phyloP scores from a whole-genome alignment of 2,113 vertebrate genomes.

The Alosa alosa region DNA sequence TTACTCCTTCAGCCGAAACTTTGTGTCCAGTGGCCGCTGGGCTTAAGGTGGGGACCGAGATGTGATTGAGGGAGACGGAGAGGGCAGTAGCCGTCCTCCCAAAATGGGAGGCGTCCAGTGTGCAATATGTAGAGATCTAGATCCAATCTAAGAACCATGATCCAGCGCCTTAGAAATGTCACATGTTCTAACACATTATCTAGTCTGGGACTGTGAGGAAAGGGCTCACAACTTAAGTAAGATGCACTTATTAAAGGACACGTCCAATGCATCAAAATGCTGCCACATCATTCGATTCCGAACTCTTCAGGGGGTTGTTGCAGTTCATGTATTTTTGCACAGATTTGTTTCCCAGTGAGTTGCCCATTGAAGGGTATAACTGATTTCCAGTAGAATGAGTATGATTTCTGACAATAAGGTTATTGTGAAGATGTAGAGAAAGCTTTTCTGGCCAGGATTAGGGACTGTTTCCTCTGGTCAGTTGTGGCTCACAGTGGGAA shows the following conservation, averaged over 20 bases:
- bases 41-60: conserved; percentile 64
- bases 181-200: conserved; percentile 29
- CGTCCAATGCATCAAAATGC: conserved; percentile 24
- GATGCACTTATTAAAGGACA: conserved; percentile 42
- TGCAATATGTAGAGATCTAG: conserved; percentile 37
- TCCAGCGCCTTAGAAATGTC: conserved; percentile 27
- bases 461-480: not conserved
- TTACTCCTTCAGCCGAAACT: conserved; percentile 94
- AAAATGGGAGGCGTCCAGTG: conserved; percentile 4
- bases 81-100: not conserved
- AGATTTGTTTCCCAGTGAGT: not conserved
- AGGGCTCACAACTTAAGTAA: conserved; percentile 10
- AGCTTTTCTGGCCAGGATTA: not conserved
- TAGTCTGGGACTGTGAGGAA: conserved; percentile 23
- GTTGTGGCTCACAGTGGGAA: not conserved
- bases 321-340: not conserved
- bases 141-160: conserved; percentile 24
- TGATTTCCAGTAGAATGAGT: not conserved
- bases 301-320: not conserved
- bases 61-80: not conserved
- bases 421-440: not conserved
- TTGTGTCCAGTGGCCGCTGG: conserved; percentile 93
- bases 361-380: not conserved
- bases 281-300: not conserved
- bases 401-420: not conserved